A percentile compares a stretch with the other conserved stretches of the same genome.
Evolutionary conservation across 2,113 vertebrate genomes (phyloP).

Genomic region (Petrocephalus zakoni): DNA sequence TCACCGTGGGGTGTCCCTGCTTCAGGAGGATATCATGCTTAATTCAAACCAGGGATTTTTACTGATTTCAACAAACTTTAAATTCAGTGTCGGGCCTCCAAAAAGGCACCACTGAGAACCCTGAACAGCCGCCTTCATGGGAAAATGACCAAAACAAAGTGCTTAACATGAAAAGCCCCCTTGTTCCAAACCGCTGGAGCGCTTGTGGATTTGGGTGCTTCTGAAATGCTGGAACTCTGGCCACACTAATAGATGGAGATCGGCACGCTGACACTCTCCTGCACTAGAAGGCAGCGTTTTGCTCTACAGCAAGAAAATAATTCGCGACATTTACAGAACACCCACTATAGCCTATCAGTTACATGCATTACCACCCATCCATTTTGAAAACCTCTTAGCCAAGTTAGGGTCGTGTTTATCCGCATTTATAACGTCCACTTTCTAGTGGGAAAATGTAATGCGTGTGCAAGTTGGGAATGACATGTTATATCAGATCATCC

Average conservation of each 20-base stretch:
- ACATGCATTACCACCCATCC: not conserved
- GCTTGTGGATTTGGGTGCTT: conserved; percentile 35
- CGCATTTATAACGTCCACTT: not conserved
- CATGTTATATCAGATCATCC: not conserved
- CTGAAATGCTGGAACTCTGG: not conserved
- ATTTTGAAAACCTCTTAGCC: not conserved
- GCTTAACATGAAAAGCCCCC: not conserved
- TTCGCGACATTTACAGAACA: not conserved
- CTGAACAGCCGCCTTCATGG: no score
- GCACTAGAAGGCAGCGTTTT: conserved; percentile 24
- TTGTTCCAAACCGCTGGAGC: not conserved
- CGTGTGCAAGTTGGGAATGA: not conserved
- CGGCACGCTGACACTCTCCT: not conserved
- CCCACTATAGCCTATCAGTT: not conserved
- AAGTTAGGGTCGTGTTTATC: not conserved
- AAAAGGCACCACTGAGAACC: not conserved
- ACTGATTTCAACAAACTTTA: not conserved
- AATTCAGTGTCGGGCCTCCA: not conserved
- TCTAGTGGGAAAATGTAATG: not conserved
- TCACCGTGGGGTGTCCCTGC: no score
- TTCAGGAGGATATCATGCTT: not conserved
- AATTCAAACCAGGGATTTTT: not conserved
- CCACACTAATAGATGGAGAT: not conserved
- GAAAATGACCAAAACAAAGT: not conserved
- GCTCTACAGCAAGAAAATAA: not conserved